phyloP scores from a whole-genome alignment of 2,888 invertebrate species.

The Mythimna loreyi region DNA sequence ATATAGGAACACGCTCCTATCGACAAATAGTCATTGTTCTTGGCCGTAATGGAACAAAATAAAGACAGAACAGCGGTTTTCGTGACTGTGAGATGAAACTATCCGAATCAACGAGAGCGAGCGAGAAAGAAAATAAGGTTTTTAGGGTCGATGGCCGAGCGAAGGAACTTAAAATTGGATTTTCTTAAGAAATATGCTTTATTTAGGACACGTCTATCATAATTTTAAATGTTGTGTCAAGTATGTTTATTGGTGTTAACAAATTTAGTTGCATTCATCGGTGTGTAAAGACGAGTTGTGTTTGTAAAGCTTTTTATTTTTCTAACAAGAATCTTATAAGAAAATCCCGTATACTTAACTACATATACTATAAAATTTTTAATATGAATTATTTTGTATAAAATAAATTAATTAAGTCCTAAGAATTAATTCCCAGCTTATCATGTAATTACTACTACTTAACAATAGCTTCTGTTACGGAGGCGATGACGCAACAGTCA shows the following conservation, averaged over 20 bases:
- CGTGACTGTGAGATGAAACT: slow-evolving; percentile 88
- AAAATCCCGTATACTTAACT: neutral
- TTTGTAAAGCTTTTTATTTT: neutral
- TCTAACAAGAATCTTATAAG: slow-evolving; percentile 21
- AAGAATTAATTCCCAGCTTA: neutral
- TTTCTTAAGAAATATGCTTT: slow-evolving; percentile 84
- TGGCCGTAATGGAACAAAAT: slow-evolving; percentile 90
- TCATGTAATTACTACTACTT: neutral
- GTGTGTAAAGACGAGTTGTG: neutral
- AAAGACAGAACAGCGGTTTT: slow-evolving; percentile 90
- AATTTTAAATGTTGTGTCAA: slow-evolving; percentile 68
- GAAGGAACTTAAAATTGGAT: slow-evolving; percentile 88
- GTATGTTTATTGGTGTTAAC: slow-evolving; percentile 62
- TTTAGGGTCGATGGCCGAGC: slow-evolving; percentile 89
- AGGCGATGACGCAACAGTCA: slow-evolving; percentile 44
- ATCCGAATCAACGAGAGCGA: slow-evolving; percentile 74
- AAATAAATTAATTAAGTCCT: neutral
- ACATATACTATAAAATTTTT: too few species aligned
- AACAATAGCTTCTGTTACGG: slow-evolving; percentile 1
- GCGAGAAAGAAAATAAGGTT: slow-evolving; percentile 82
- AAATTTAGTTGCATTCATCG: slow-evolving; percentile 39
- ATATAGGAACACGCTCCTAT: slow-evolving; percentile 82
- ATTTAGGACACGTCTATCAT: slow-evolving; percentile 83
- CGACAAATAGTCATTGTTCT: slow-evolving; percentile 89
- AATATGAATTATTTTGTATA: too few species aligned